Evolutionary conservation across 2,797 vertebrate genomes (phyloP), one percentile per base, ranked within the genome.

Genomic region (Eulemur mongoz): DNA sequence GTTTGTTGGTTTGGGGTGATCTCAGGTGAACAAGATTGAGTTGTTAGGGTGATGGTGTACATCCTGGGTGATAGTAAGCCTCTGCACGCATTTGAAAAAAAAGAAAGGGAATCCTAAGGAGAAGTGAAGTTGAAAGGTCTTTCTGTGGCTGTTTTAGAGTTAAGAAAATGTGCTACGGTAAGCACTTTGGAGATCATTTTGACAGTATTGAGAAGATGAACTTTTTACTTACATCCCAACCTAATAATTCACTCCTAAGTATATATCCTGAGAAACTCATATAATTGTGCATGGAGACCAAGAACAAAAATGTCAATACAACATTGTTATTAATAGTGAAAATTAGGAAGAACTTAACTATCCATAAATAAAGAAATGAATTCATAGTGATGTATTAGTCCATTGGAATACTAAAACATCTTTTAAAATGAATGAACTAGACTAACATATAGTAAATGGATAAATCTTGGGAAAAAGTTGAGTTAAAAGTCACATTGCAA

Each of bases 381-480:
- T 95, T 72, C 17, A 70, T 80, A 87, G 54, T 67, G 35, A 61
- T 92, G 10, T 40, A 59, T 12, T 65, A 54, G 48, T 45, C 88
- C 20, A 48, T 76, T 94, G 20, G 25, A 96, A 79, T 93, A 67
- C 40, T 96, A 76, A 43, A 57, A 78, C 22, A 54, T 91, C 11
- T 18, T 82, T 96, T 85, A 91, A 97, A 93, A 72, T 78, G 63
- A 95, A 72, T 78, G 72, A 89, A 54, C 15, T 81, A 79, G 38
- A 48, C 93, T 7, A 93, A 52, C 7, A 23, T 93, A 14, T 9
- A 54, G 30, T 84, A 96, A 80, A 14, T 79, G 25, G 40, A 38
- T 80, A 84, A 89, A 92, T 91, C 52, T 94, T 94, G 40, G 63
- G 20, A 12, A 63, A 90, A 90, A 72, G 20, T 87, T 83, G 43